Base-by-base conservation (phyloP, 2,797 vertebrate genomes). In the Lacerta bilineata region DNA sequence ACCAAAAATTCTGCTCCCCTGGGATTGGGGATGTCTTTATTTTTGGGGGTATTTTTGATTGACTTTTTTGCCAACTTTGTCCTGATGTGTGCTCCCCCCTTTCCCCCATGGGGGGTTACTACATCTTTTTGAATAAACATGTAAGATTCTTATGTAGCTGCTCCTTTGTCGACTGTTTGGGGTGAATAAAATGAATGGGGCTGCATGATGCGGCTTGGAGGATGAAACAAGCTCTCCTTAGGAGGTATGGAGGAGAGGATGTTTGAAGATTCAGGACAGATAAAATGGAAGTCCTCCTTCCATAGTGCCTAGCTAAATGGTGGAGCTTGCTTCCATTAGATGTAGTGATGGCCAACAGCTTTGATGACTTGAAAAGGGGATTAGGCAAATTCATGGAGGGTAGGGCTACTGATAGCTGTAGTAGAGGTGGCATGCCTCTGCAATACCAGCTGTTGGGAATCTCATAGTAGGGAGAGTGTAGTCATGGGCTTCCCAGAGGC, bases 21-120 rank as follows among this genome's bases (percentile, higher is more conserved):
- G 33, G 33, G 59, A 76, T 68, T 25, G 88, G 87, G 88, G 84
- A 89, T 86, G 84, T 89, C 88, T 85, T 86, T 89, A 89, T 89
- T 89, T 89, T 89, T 82, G 41, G 88, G 84, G 84, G 84, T 89
- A 89, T 89, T 89, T 89, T 89, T 89, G 88, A 89, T 86, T 86
- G 84, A 89, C 71, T 81, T 86, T 89, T 89, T 89, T 81, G 88
- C 84, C 88, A 89, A 85, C 78, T 89, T 75, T 89, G 88, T 89
- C 84, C 84, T 11, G 84, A 89, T 69, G 71, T 59, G 18, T 89
- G 84, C 79, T 55, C 84, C 71, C 13, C 69, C 59, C 39, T 68
- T 64, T 69, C 88, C 41, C 88, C 88, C 43, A 25, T 50, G 78
- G 84, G 66, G 71, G 84, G 61, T 64, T 69, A 76, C 78, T 76